These are phyloP conservation scores for Hyles euphorbiae DNA, from an alignment of 1,140 invertebrate species.

Conservation along the genomic window DNA sequence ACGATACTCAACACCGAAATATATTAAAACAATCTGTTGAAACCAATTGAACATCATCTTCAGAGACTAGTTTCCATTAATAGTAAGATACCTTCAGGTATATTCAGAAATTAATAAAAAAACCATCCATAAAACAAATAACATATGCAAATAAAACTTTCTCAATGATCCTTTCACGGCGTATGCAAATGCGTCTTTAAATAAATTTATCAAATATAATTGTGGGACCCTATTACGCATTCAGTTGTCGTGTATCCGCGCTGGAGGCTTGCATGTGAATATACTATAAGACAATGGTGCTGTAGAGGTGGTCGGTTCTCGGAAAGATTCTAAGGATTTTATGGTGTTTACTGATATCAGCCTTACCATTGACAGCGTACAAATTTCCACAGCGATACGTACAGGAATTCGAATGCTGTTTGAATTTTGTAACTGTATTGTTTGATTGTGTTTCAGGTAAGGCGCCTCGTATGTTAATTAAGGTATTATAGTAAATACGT, in stretches of 20 bases:
- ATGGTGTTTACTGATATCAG: constrained; percentile 55
- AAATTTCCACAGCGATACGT: constrained; percentile 35
- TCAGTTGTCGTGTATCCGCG: constrained; percentile 65
- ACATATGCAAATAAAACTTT: constrained; percentile 34
- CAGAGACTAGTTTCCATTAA: no score
- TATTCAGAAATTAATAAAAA: background rate
- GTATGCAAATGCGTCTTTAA: constrained; percentile 66
- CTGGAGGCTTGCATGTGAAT: constrained; percentile 56
- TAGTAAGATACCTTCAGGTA: no score
- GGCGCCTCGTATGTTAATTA: background rate
- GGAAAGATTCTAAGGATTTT: constrained; percentile 61
- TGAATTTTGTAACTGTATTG: no score
- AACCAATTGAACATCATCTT: no score
- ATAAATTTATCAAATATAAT: constrained; percentile 75
- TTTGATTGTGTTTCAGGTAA: background rate
- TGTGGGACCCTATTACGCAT: constrained; percentile 70
- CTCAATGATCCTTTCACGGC: constrained; percentile 54
- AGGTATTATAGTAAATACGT: no score
- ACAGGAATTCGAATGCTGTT: no score
- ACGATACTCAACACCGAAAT: no score
- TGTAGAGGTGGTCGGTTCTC: constrained; percentile 69
- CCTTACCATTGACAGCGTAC: constrained; percentile 42
- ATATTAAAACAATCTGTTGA: no score
- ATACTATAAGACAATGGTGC: constrained; percentile 60
- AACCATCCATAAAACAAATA: background rate